Evolutionary conservation across 2,797 vertebrate species (phyloP).

Genomic region (Spondyliosoma cantharus): DNA sequence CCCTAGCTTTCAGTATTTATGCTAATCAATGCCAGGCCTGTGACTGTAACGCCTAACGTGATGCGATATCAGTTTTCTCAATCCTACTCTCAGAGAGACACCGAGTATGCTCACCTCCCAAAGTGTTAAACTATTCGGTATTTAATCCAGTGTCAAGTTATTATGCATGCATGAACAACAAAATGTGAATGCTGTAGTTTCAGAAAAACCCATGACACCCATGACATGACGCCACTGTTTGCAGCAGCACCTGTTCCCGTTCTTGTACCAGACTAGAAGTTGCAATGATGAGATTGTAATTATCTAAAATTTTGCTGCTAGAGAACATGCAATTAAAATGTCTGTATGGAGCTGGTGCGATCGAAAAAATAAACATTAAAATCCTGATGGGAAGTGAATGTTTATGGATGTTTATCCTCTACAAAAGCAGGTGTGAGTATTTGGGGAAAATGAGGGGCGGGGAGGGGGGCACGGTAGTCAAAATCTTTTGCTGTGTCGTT

Average conservation of each 20-base stretch:
- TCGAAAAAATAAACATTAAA: conserved; percentile 29
- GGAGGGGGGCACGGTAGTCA: not conserved
- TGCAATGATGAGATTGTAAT: conserved; percentile 42
- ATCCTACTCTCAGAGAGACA: too few species aligned
- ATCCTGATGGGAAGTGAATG: conserved; percentile 29
- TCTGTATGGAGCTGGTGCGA: conserved; percentile 18
- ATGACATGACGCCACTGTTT: conserved; percentile 15
- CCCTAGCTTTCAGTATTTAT: too few species aligned
- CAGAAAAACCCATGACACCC: conserved; percentile 7
- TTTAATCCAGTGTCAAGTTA: not conserved
- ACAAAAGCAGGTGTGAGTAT: conserved; percentile 52
- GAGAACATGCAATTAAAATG: conserved; percentile 55
- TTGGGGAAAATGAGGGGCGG: conserved; percentile 11
- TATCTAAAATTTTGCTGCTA: conserved; percentile 37
- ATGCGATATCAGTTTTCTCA: too few species aligned
- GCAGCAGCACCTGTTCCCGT: conserved; percentile 42
- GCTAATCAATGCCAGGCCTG: too few species aligned
- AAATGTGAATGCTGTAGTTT: not conserved
- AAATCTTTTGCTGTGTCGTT: not conserved
- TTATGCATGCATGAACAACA: not conserved
- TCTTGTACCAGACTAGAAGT: conserved; percentile 17
- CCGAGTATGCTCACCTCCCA: too few species aligned
- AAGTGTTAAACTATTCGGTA: not conserved
- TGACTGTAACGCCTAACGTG: too few species aligned
- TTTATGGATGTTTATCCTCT: conserved; percentile 41